Conservation (phyloP, 2,888 invertebrate species). For the Magallana nippona region DNA sequence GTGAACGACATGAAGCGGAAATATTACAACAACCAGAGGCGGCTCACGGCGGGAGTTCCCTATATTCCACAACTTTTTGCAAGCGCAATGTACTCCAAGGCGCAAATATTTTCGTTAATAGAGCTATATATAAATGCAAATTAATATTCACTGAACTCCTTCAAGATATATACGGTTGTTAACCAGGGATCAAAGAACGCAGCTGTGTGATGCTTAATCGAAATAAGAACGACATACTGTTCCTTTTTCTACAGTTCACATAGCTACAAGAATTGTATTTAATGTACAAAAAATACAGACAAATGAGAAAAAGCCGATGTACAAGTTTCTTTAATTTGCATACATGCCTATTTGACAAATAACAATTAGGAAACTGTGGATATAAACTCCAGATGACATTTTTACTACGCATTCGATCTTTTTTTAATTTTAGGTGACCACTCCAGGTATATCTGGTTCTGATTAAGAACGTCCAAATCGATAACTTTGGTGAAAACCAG, state of each 20-base stretch:
- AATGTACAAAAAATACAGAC: too few species aligned
- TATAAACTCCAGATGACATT: too few species aligned
- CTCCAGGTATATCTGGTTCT: not conserved
- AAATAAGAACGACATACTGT: not conserved
- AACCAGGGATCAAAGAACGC: not conserved
- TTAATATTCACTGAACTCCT: not conserved
- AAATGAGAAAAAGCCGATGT: too few species aligned
- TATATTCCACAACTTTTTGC: not conserved
- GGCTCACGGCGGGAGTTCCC: not conserved
- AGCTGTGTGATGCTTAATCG: not conserved
- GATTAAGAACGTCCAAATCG: slow-evolving; percentile 18
- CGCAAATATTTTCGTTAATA: not conserved
- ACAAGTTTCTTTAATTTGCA: too few species aligned
- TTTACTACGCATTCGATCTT: not conserved
- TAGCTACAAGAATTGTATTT: too few species aligned
- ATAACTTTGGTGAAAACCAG: slow-evolving; percentile 19
- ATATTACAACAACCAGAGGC: not conserved
- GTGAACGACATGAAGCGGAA: not conserved
- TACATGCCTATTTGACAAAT: too few species aligned
- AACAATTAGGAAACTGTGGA: too few species aligned
- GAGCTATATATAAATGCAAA: not conserved
- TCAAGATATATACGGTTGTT: not conserved
- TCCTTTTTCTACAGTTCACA: too few species aligned
- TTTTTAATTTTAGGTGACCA: not conserved
- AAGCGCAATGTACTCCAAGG: not conserved